Percentiles rank a stretch among this genome's conserved stretches.
Conservation (phyloP, 2,888 invertebrate genomes). For the Andrena bucephala region DNA sequence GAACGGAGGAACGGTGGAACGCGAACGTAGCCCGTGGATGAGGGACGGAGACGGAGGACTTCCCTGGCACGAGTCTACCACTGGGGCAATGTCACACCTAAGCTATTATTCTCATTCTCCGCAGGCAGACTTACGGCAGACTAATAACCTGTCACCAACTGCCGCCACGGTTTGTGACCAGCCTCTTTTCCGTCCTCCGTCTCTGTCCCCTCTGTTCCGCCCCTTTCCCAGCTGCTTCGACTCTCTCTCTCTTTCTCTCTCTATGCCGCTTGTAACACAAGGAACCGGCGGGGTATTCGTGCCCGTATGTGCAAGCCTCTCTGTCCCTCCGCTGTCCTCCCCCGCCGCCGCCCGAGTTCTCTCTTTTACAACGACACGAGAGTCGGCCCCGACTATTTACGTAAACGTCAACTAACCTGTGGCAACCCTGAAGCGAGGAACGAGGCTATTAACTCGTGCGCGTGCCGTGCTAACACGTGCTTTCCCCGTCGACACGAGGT, state of each 20-base stretch:
- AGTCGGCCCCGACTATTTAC: slow-evolving; percentile 49
- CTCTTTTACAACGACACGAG: slow-evolving; percentile 44
- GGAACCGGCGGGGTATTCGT: slow-evolving; percentile 25
- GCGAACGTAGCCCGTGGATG: slow-evolving; percentile 17
- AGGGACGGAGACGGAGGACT: slow-evolving; percentile 40
- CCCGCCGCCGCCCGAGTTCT: slow-evolving; percentile 22
- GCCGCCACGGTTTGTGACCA: slow-evolving; percentile 66
- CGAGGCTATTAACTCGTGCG: slow-evolving; percentile 72
- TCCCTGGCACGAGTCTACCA: slow-evolving; percentile 76
- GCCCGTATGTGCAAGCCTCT: not conserved
- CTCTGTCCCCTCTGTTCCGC: not conserved
- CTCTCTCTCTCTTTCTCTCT: not conserved
- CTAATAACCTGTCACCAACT: slow-evolving; percentile 80
- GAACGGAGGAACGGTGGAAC: slow-evolving; percentile 23
- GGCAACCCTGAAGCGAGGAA: slow-evolving; percentile 58
- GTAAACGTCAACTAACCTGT: slow-evolving; percentile 68
- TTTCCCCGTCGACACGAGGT: slow-evolving; percentile 34
- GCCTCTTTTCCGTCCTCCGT: slow-evolving; percentile 42
- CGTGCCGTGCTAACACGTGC: slow-evolving; percentile 65
- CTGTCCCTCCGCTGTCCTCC: slow-evolving; percentile 6
- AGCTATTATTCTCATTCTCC: slow-evolving; percentile 80
- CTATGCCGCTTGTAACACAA: not conserved
- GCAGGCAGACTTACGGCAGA: slow-evolving; percentile 79
- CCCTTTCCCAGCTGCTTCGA: not conserved
- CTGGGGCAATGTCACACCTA: slow-evolving; percentile 82